Evolutionary conservation across 2,888 invertebrate species (phyloP), one percentile per base, ranked within the genome.

Genomic region (Nomada goodeniana): DNA sequence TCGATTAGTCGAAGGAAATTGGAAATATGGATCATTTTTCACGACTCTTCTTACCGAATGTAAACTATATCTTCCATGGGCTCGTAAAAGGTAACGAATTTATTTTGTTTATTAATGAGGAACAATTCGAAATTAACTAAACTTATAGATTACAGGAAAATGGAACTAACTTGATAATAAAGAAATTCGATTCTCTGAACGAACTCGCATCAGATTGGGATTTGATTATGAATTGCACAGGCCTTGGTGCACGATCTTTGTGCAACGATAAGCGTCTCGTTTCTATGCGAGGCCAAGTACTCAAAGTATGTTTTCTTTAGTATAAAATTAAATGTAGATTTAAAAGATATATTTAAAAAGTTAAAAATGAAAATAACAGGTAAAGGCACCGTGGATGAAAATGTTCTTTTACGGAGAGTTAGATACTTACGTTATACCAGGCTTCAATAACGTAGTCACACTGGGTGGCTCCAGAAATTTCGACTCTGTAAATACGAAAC

Each of bases 311-410:
- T 55, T 47, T 47, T 10, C 18, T 11, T 76, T 10, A 26, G 36
- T 23, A 13, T 50, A 61, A 29, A 64, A 47, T 55, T 44, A 75
- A 42, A 53, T 42, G 47, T 20, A 10, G 53, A 42, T 72, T 59
- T 36, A 23, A 20, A 55, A n/a, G 10, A 23, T 20, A 59, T 44
- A 59, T 44, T 29, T 18, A 59, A 29, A 15, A 29, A 47, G 15
- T 15, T 26, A n/a, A 63, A 61, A 23, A 4, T 64, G 29, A n/a
- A 15, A 75, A 76, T 52, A 47, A 42, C 18, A 96, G 96, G 96
- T 96, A 0, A 95, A 95, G 75, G 98, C 98, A 0, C 98, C 98
- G 0, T 98, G 98, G 98, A 94, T 98, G 63, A 98, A 98, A 94
- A 96, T 96, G 11, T 98, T 98, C 72, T 97, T 97, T 91, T 98